Conservation (phyloP, 1,140 invertebrate species). For the Dreissena polymorpha region DNA sequence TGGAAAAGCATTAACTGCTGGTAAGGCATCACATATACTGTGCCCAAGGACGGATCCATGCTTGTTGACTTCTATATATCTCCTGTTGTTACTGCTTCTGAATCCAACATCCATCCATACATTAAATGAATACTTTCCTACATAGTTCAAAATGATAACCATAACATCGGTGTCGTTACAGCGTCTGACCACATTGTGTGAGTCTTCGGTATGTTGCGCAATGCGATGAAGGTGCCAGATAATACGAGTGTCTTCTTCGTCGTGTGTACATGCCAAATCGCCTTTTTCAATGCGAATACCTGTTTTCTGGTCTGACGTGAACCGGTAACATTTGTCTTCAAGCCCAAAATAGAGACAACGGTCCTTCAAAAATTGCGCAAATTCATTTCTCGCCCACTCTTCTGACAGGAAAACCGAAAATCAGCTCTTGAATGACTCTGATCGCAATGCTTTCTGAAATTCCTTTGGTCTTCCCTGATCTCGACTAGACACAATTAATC, state of each 20-base stretch:
- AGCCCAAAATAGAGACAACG: slow-evolving; percentile 26
- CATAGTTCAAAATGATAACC: not conserved
- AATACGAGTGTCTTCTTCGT: slow-evolving; percentile 39
- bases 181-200: slow-evolving; percentile 4
- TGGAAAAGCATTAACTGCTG: slow-evolving; percentile 37
- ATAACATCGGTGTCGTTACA: slow-evolving; percentile 21
- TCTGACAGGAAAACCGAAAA: slow-evolving; percentile 24
- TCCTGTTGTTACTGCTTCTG: slow-evolving; percentile 13
- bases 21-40: slow-evolving; percentile 18
- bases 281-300: not conserved
- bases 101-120: slow-evolving; percentile 47
- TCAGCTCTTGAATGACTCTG: slow-evolving; percentile 20
- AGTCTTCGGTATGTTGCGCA: not conserved
- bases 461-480: not conserved
- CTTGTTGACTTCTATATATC: slow-evolving; percentile 24
- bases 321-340: not conserved
- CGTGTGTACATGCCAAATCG: slow-evolving; percentile 26
- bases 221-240: slow-evolving; percentile 9
- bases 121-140: not conserved
- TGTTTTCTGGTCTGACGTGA: not conserved
- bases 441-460: slow-evolving; percentile 33
- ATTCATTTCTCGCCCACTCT: slow-evolving; percentile 21
- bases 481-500: not conserved
- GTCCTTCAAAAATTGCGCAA: not conserved
- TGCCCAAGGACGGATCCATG: slow-evolving; percentile 3